Percentiles rank a stretch among this genome's conserved stretches.
These are phyloP conservation scores for Tetraneura akinire DNA, from an alignment of 1,140 invertebrate genomes.

Conservation along the genomic window DNA sequence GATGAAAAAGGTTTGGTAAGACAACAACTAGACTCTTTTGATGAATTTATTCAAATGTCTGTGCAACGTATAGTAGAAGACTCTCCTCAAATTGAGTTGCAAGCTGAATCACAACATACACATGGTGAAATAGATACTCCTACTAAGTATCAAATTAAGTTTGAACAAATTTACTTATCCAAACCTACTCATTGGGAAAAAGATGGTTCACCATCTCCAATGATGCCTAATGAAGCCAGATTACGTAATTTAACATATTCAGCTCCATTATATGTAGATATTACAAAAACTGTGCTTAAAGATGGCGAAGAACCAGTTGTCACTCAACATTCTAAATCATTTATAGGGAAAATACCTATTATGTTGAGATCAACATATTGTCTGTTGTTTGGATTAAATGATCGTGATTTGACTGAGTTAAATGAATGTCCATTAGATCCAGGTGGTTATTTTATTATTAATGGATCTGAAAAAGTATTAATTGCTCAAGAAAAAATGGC, in stretches of 20 bases:
- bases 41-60: constrained; percentile 99
- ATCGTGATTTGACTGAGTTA: constrained; percentile 97
- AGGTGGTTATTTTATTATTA: constrained; percentile 95
- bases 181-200: constrained; percentile 99
- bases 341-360: constrained; percentile 99
- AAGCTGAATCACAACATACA: constrained; percentile 95
- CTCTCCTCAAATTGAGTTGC: constrained; percentile 93
- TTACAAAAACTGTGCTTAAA: constrained; percentile 91
- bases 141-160: constrained; percentile 88
- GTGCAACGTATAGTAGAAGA: constrained; percentile 99
- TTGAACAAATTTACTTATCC: constrained; percentile 98
- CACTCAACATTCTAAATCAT: constrained; percentile 95
- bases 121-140: constrained; percentile 90
- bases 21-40: constrained; percentile 97
- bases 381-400: constrained; percentile 86
- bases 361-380: constrained; percentile 98
- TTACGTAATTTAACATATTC: constrained; percentile 89
- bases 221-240: constrained; percentile 99
- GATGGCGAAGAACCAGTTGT: constrained; percentile 89
- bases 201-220: constrained; percentile 95
- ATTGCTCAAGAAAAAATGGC: constrained; percentile 99
- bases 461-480: constrained; percentile 92
- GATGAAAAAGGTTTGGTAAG: constrained; percentile 99
- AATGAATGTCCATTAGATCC: constrained; percentile 99
- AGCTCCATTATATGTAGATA: constrained; percentile 97